Evolutionary conservation across 2,888 invertebrate species (phyloP).

Genomic region (Mythimna loreyi): DNA sequence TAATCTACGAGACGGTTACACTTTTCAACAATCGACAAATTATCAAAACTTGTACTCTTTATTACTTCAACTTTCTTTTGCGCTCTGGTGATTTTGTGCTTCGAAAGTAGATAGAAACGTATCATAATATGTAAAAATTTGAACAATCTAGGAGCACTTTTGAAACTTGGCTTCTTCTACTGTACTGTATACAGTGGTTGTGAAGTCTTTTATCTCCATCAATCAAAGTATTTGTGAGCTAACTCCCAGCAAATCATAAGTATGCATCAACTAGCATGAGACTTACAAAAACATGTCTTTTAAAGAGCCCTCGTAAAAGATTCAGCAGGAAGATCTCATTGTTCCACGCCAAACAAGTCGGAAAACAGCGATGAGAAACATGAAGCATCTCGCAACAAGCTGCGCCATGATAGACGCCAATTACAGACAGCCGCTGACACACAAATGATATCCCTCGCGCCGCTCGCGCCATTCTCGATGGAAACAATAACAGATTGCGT

Average conservation of each 20-base stretch:
- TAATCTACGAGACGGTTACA: constrained; percentile 23
- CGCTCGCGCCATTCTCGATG: constrained; percentile 30
- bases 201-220: background rate
- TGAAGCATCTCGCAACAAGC: constrained; percentile 11
- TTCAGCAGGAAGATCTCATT: constrained; percentile 40
- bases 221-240: background rate
- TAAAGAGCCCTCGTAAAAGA: constrained; percentile 9
- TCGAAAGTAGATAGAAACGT: background rate
- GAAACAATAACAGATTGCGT: constrained; percentile 58
- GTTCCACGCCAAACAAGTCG: constrained; percentile 19
- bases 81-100: background rate
- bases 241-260: constrained; percentile 7
- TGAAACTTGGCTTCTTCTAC: background rate
- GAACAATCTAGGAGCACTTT: background rate
- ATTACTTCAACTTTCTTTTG: constrained; percentile 19
- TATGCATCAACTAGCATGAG: constrained; percentile 3
- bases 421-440: constrained; percentile 53
- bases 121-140: background rate
- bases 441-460: constrained; percentile 54
- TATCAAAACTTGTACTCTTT: constrained; percentile 17
- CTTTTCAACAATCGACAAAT: constrained; percentile 28
- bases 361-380: constrained; percentile 38
- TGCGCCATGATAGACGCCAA: constrained; percentile 40
- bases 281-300: constrained; percentile 23
- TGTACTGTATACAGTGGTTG: background rate